Base-by-base conservation (phyloP, 2,797 vertebrate species). In the Sebastes baramenuke region DNA sequence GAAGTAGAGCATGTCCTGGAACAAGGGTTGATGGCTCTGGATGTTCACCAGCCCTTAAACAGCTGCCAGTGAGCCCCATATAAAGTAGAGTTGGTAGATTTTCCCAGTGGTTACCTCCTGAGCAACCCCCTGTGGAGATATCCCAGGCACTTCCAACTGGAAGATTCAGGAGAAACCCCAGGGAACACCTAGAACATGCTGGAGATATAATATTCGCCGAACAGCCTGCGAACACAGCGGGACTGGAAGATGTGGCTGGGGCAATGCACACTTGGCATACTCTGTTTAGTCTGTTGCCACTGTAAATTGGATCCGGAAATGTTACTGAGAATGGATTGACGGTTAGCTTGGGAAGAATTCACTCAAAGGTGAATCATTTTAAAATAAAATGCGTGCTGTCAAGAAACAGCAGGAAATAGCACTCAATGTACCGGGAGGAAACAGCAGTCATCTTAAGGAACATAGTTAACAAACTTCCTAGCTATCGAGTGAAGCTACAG, bases 281-380 rank as follows among this genome's bases (percentile, higher is more conserved):
- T 67, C 32, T 38, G 59, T 76, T 83, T 67, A 24, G 56, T 66
- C 72, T 67, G 54, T 59, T 68, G n/a, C 58, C 49, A 75, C 32
- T 5, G 2, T 18, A 68, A 75, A 82, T 8, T 71, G 42, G 32
- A 56, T 52, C 6, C 22, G 7, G 8, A 30, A 10, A 46, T 25
- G 34, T 59, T 65, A 36, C 18, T 54, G 14, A 67, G 34, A 62
- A 79, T 18, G 42, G 20, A 64, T 71, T 10, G 22, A n/a, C 29
- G 56, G 12, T 59, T 32, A 27, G 29, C 22, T 12, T 8, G 8
- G 34, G 55, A 76, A 32, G n/a, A 66, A 71, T 25, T 74, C 27
- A 18, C 5, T 14, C 29, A 59, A 14, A 64, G 25, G 27, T 32
- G 24, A 58, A 49, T 67, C 6, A 11, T 36, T 46, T 11, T 27